phyloP scores from a whole-genome alignment of 2,888 invertebrate species.

The Pandemis cinnamomeana region DNA sequence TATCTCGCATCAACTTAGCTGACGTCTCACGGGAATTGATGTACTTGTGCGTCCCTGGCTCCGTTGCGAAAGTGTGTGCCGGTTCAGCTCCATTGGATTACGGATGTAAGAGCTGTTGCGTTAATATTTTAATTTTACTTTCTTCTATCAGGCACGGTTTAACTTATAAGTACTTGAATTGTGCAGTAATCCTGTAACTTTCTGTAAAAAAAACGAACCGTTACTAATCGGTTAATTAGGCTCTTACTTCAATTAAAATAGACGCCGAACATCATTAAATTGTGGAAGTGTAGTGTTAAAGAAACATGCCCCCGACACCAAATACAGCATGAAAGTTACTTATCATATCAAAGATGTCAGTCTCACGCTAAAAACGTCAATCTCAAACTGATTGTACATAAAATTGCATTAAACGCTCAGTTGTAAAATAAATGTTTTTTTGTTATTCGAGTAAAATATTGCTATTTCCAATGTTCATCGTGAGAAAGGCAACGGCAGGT shows the following conservation, averaged over 20 bases:
- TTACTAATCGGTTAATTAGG: not conserved
- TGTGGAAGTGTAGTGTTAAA: slow-evolving; percentile 2
- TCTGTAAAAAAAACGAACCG: not conserved
- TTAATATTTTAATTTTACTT: slow-evolving; percentile 24
- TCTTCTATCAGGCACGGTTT: not conserved
- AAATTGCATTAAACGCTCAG: slow-evolving; percentile 19
- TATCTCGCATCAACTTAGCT: slow-evolving; percentile 54
- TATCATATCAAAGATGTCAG: slow-evolving; percentile 17
- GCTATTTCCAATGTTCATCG: slow-evolving; percentile 37
- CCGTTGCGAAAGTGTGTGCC: slow-evolving; percentile 16
- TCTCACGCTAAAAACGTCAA: slow-evolving; percentile 24
- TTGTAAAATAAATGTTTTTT: slow-evolving; percentile 16
- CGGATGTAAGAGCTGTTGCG: slow-evolving; percentile 26
- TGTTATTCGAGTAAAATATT: slow-evolving; percentile 27
- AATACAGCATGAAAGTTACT: slow-evolving; percentile 34
- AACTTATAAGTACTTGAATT: not conserved
- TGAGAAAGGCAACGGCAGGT: slow-evolving; percentile 29
- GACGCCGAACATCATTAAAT: not conserved
- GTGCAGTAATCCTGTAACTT: not conserved
- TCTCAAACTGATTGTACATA: slow-evolving; percentile 4
- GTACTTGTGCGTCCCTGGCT: slow-evolving; percentile 17
- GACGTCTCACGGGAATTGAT: slow-evolving; percentile 44
- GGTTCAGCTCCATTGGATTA: slow-evolving; percentile 22
- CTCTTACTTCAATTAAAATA: not conserved
- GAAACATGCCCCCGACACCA: slow-evolving; percentile 18